These are phyloP conservation scores for Eristalinus aeneus DNA, from an alignment of 2,888 invertebrate species.

Conservation along the genomic window DNA sequence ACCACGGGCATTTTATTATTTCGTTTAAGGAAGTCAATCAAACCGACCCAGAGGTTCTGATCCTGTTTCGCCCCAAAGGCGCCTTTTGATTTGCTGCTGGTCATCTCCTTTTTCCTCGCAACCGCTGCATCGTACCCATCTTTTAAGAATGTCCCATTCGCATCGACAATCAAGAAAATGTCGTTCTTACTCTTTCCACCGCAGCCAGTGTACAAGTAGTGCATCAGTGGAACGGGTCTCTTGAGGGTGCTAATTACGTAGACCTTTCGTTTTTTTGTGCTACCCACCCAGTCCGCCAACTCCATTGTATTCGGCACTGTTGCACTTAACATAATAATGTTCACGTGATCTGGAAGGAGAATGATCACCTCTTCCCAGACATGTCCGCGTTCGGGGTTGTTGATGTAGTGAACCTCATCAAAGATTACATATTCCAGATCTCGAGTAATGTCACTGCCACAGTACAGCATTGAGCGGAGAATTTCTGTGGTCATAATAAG, in stretches of 20 bases:
- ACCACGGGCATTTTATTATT: conserved; percentile 95
- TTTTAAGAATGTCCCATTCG: conserved; percentile 85
- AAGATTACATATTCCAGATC: conserved; percentile 99
- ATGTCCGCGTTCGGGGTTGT: conserved; percentile 97
- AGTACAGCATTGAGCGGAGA: conserved; percentile 96
- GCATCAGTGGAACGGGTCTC: conserved; percentile 97
- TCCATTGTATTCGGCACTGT: conserved; percentile 98
- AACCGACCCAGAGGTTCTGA: conserved; percentile 89
- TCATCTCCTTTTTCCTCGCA: conserved; percentile 81
- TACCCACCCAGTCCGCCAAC: conserved; percentile 96
- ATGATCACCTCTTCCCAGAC: conserved; percentile 99
- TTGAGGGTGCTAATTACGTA: conserved; percentile 96
- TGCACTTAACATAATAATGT: conserved; percentile 97
- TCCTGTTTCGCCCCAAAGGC: conserved; percentile 84
- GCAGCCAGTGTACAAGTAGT: conserved; percentile 92
- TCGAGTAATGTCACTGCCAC: conserved; percentile 95
- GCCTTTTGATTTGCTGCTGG: conserved; percentile 74
- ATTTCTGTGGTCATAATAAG: conserved; percentile 99
- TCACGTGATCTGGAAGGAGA: conserved; percentile 95
- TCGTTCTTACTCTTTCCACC: conserved; percentile 87
- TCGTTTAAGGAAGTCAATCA: conserved; percentile 91
- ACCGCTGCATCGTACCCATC: conserved; percentile 85
- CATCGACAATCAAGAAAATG: conserved; percentile 89
- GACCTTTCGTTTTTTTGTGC: conserved; percentile 91
- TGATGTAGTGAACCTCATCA: conserved; percentile 99